A percentile compares a stretch with the other conserved stretches of the same genome.
Conservation (phyloP, 2,797 vertebrate genomes). For the Astyanax mexicanus region DNA sequence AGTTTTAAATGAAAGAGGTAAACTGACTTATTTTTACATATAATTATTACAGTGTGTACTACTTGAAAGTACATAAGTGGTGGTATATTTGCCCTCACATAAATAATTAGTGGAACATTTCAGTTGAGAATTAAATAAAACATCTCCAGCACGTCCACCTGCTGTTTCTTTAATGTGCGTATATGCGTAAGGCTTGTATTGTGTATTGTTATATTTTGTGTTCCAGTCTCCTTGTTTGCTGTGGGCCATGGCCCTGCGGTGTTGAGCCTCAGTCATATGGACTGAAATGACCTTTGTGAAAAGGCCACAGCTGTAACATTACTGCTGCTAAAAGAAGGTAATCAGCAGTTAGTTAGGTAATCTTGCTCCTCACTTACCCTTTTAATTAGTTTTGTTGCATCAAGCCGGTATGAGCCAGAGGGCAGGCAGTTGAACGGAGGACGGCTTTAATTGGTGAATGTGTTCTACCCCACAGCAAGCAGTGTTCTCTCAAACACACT, state of each 20-base stretch:
- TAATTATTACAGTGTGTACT: too few species aligned
- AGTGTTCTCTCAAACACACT: not conserved
- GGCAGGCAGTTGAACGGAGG: conserved; percentile 11
- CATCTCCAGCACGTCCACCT: too few species aligned
- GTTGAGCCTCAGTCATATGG: not conserved
- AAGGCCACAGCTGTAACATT: conserved; percentile 30
- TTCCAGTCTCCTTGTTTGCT: not conserved
- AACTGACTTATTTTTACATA: too few species aligned
- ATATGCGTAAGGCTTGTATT: not conserved
- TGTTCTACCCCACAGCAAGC: conserved; percentile 15
- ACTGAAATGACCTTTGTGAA: conserved; percentile 46
- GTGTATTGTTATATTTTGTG: not conserved
- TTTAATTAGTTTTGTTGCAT: conserved; percentile 45
- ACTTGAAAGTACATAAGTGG: too few species aligned
- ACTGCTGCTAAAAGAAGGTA: conserved; percentile 20
- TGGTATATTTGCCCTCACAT: too few species aligned
- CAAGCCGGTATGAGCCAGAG: conserved; percentile 3
- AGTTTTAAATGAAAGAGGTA: too few species aligned
- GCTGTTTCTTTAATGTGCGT: not conserved
- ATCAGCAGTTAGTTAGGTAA: conserved; percentile 22
- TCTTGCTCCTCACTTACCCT: conserved; percentile 6
- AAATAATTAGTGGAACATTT: too few species aligned
- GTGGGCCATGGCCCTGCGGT: not conserved
- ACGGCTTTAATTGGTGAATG: conserved; percentile 15
- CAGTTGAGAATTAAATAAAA: too few species aligned